Evolutionary conservation across 2,797 vertebrate species (phyloP), one percentile per base, ranked within the genome.

Genomic region (Clamator glandarius): DNA sequence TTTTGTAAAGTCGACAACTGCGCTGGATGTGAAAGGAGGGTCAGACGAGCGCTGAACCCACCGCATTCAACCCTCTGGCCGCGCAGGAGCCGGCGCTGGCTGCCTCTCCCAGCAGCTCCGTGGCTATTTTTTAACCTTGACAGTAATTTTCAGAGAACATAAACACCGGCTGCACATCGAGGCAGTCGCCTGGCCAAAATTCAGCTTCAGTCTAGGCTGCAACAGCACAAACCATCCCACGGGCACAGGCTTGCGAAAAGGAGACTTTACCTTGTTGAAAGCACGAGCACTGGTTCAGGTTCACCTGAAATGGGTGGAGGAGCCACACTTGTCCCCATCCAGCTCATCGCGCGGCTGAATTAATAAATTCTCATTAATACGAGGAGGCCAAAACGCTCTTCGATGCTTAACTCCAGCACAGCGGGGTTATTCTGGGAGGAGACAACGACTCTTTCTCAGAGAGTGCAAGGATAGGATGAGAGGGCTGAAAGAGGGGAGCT

Each of bases 41-140:
- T 41, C 13, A 4, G 61, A 36, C 3, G 6, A 48, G 72, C 0
- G 1, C 28, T 2, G 5, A 54, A 36, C 4, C 24, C 52, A 8
- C 8, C 1, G 11, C 51, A 24, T n/a, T 50, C 31, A 52, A 18
- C n/a, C 46, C 70, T 35, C 33, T 2, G 5, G 51, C 70, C 14
- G 6, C 2, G 25, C 41, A 12, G 36, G 50, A 72, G 66, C 39
- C 8, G 50, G 66, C 17, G 26, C 59, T 50, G 5, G 2, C 31
- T 3, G 31, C 33, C 33, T 52, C 55, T 51, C 16, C 50, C 12
- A 1, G 61, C 64, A 21, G 57, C 72, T 24, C 61, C 66, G 1
- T 6, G 5, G 59, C 33, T 28, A 10, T 28, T 9, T 86, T 87
- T 79, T 54, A 62, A 62, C 72, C 67, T 58, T 5, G 70, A 46